Evolutionary conservation across 2,113 vertebrate genomes (phyloP).

Genomic region (Sebastes schlegelii): DNA sequence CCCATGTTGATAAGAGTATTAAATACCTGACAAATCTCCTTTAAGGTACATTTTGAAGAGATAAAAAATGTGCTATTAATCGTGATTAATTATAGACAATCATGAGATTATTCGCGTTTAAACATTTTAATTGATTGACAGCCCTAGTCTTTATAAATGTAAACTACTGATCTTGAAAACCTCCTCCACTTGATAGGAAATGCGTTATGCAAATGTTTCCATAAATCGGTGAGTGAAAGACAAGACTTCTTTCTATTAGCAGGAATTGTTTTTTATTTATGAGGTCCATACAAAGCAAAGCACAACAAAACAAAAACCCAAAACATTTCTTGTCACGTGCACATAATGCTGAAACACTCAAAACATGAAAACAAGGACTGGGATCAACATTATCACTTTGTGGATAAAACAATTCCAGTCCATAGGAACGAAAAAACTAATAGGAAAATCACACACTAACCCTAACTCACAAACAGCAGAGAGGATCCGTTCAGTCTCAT

Average conservation of each 20-base stretch:
- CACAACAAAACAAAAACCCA: slow-evolving; percentile 35
- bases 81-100: too few relatives aligned
- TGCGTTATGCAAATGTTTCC: not conserved
- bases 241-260: not conserved
- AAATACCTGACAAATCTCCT: too few relatives aligned
- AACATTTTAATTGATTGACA: too few relatives aligned
- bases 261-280: slow-evolving; percentile 53
- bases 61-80: too few relatives aligned
- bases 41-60: too few relatives aligned
- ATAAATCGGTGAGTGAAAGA: slow-evolving; percentile 12
- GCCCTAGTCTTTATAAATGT: too few relatives aligned
- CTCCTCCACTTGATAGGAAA: too few relatives aligned
- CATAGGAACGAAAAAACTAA: not conserved
- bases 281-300: slow-evolving; percentile 43
- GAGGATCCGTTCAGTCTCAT: slow-evolving; percentile 9
- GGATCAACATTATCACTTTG: not conserved
- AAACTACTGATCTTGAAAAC: too few relatives aligned
- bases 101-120: too few relatives aligned
- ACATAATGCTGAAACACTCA: slow-evolving; percentile 10
- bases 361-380: not conserved
- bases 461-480: not conserved
- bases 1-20: too few relatives aligned
- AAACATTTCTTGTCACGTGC: slow-evolving; percentile 24
- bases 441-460: not conserved
- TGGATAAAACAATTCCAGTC: slow-evolving; percentile 14